Evolutionary conservation across 1,140 invertebrate species (phyloP).

Genomic region (Procambarus clarkii): DNA sequence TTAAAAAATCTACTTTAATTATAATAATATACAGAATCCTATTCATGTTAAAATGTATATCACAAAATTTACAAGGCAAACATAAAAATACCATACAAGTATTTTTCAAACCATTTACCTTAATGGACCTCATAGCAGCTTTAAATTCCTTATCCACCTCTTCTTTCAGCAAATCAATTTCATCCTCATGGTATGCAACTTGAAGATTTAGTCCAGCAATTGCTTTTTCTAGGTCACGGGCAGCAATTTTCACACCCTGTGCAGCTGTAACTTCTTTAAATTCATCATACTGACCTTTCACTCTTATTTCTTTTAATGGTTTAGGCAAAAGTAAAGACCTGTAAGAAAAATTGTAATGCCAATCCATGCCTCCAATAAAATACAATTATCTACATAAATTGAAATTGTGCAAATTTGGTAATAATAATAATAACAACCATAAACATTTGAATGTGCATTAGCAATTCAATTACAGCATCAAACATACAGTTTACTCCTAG

Average conservation of each 20-base stretch:
- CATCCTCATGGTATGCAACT: constrained; percentile 94
- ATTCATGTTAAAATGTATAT: too few species aligned
- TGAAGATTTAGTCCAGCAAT: constrained; percentile 90
- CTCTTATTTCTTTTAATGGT: constrained; percentile 97
- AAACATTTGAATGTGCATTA: too few species aligned
- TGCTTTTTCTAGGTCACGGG: constrained; percentile 97
- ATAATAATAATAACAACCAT: too few species aligned
- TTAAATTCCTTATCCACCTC: constrained; percentile 89
- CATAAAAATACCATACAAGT: too few species aligned
- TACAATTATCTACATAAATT: too few species aligned
- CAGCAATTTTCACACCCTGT: constrained; percentile 98
- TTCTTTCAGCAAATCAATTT: constrained; percentile 91
- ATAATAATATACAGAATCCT: too few species aligned
- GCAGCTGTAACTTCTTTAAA: constrained; percentile 96
- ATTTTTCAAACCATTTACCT: constrained; percentile 80
- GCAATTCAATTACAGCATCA: too few species aligned
- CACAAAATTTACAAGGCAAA: too few species aligned
- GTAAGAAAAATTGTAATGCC: not conserved
- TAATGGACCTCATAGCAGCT: constrained; percentile 93
- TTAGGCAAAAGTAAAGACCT: constrained; percentile 97
- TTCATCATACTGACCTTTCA: constrained; percentile 98
- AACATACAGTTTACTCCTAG: too few species aligned
- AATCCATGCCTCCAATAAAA: too few species aligned
- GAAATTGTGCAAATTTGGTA: too few species aligned
- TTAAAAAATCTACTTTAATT: too few species aligned